Base-by-base conservation (phyloP, 2,888 invertebrate genomes). In the Ephialtes manifestator region DNA sequence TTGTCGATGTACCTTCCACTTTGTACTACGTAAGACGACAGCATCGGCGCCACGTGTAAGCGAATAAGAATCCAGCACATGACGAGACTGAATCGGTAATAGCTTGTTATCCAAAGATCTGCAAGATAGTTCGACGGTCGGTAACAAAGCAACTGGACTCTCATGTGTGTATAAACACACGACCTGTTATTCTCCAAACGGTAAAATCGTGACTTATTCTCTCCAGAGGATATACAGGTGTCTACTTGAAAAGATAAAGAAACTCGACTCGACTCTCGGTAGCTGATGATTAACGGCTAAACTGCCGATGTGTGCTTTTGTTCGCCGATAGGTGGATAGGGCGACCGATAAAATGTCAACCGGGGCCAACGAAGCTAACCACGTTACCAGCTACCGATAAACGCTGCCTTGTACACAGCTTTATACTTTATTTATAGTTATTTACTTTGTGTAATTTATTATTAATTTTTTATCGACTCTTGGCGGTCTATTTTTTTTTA, bases 61-160 rank as follows among this genome's bases (percentile, higher is more conserved):
- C 8, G 11, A 18, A 7, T 18, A 20, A n/a, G 1, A 28, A 31
- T 51, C 18, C 18, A 11, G n/a, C n/a, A 11, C 63, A 35, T 51
- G 53, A 63, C 63, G 43, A 70, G 65, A 65, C 4, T 11, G 53
- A 20, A 53, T 8, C 15, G 35, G 28, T 15, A 20, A 15, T 11
- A 31, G 15, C 15, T 60, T 60, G 5, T 55, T 65, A 53, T 82
- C 58, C 3, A 15, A 68, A 48, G 46, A 43, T 51, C 28, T 11
- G 53, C 48, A 70, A 18, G 68, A 18, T 65, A 11, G 31, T 11
- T n/a, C 70, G 35, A 31, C 81, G 77, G 28, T 82, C 71, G 82
- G 58, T 77, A 82, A 82, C n/a, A 5, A 28, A 78, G 60, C 20
- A 18, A 48, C 39, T 24, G 48, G 20, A 15, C 65, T 43, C 35